Conservation (phyloP, 1,140 invertebrate species). For the Drosophila lacertosa region DNA sequence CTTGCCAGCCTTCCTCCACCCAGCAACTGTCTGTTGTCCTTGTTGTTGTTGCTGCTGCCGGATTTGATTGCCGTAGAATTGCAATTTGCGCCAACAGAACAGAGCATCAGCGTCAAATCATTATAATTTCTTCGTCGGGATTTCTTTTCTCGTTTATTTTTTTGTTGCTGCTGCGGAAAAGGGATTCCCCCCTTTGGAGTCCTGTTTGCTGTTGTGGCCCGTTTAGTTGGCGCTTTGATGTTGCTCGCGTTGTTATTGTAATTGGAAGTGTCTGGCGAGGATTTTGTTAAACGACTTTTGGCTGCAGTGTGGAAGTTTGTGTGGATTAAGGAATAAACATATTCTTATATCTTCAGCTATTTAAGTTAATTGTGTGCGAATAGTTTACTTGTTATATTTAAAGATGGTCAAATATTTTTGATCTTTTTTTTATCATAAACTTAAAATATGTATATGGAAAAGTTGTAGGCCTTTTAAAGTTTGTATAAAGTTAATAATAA, state of each 20-base stretch:
- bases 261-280: conserved; percentile 50
- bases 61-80: conserved; percentile 81
- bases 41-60: conserved; percentile 51
- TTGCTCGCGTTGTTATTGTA: conserved; percentile 42
- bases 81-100: conserved; percentile 80
- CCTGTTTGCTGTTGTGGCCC: conserved; percentile 1
- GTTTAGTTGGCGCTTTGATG: conserved; percentile 33
- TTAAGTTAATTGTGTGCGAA: no score
- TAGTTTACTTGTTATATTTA: no score
- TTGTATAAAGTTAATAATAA: no score
- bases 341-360: neutral
- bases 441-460: no score
- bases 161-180: conserved; percentile 1
- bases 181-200: neutral
- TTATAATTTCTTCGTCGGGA: conserved; percentile 73
- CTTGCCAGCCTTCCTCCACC: conserved; percentile 6
- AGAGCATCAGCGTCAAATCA: conserved; percentile 82
- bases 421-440: no score
- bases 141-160: conserved; percentile 31
- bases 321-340: conserved; percentile 4
- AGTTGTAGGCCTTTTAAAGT: no score
- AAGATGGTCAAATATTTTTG: no score
- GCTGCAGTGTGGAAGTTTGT: conserved; percentile 25
- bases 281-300: conserved; percentile 43
- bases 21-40: conserved; percentile 29